phyloP scores from a whole-genome alignment of 2,797 vertebrate genomes.

The Perodicticus potto region DNA sequence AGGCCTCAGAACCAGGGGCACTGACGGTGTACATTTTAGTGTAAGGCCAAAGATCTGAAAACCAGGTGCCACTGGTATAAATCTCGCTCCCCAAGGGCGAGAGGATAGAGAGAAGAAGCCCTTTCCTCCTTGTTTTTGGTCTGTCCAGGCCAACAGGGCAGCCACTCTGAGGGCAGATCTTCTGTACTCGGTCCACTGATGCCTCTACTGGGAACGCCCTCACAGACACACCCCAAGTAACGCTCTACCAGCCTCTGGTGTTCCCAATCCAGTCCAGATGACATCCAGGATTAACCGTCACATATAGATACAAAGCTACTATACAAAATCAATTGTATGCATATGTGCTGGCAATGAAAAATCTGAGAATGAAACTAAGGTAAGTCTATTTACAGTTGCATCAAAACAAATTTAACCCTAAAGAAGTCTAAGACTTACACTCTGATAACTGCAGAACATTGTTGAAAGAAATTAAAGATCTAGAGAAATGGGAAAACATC shows the following conservation, averaged over 20 bases:
- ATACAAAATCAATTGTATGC: background rate
- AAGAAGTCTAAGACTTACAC: background rate
- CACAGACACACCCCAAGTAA: background rate
- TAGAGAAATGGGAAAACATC: background rate
- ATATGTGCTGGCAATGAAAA: background rate
- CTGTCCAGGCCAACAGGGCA: background rate
- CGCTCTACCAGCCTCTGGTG: background rate
- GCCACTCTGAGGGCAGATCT: background rate
- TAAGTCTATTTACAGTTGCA: background rate
- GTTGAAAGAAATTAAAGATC: background rate
- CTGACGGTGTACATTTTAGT: too few relatives aligned
- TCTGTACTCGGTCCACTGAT: background rate
- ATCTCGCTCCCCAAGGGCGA: background rate
- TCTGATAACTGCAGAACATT: background rate
- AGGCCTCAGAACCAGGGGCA: background rate
- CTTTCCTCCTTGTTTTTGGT: background rate
- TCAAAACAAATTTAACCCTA: background rate
- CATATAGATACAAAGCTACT: background rate
- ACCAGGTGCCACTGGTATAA: too few relatives aligned
- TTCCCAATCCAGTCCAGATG: background rate
- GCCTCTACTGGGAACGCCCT: background rate
- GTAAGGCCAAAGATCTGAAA: too few relatives aligned
- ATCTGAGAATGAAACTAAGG: background rate
- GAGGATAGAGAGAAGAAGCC: background rate
- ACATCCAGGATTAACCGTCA: background rate